Evolutionary conservation across 2,797 vertebrate genomes (phyloP), one percentile per base, ranked within the genome.

Genomic region (Coregonus ussuriensis): DNA sequence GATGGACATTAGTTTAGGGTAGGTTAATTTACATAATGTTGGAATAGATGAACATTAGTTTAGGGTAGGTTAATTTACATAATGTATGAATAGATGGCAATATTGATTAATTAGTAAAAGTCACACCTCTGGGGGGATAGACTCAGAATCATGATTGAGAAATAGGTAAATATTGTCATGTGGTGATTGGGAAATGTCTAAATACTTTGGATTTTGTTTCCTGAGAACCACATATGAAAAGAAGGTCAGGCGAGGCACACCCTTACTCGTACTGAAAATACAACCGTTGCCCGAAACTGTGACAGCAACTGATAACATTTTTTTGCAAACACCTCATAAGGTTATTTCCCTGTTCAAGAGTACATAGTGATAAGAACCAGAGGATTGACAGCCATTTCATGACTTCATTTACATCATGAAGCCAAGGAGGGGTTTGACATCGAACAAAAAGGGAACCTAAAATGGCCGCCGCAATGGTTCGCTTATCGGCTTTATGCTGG

Each of bases 401-500:
- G 35, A 82, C 71, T 74, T 3, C 4, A 1, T 70, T 63, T 77
- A 62, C 84, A 74, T 59, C 54, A 74, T 18, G 33, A 37, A 35
- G 31, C 14, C 31, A 37, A 68, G 14, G 33, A 35, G 33, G 14
- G 9, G 41, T 47, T 47, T 29, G 31, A 33, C 18, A 33, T 72
- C 71, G 56, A 76, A 70, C 56, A 29, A 11, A 13, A 47, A 79
- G 69, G 72, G 81, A 25, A 68, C 67, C 74, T 75, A 87, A 89
- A 82, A 92, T 91, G 90, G 84, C 89, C 13, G 79, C 90, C 52
- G 94, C 94, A 62, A 78, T 94, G 65, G 92, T 94, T 78, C 96
- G 87, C 87, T 95, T 77, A 88, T 91, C 79, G 96, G 95, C 7
- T 96, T 96, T 87, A 84, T 96, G 14, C 74, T 97, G 84, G 89